Evolutionary conservation across 2,113 vertebrate genomes (phyloP).

Genomic region (Eurystomus gularis): DNA sequence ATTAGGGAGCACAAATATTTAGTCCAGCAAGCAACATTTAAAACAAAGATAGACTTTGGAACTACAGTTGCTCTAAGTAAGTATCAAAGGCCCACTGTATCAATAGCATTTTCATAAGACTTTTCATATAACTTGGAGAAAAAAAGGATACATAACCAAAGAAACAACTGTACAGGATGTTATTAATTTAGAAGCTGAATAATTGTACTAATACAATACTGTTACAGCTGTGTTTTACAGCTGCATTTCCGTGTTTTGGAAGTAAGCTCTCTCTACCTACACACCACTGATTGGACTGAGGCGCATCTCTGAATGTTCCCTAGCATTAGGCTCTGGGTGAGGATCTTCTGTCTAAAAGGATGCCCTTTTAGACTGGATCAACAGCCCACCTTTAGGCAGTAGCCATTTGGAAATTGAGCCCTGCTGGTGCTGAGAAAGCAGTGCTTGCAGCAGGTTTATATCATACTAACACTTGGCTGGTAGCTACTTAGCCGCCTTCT

Average conservation of each 20-base stretch:
- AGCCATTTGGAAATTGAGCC: neutral
- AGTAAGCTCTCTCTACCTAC: neutral
- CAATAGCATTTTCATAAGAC: neutral
- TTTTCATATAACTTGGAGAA: neutral
- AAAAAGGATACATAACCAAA: neutral
- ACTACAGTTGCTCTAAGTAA: neutral
- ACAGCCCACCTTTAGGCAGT: neutral
- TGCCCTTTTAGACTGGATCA: neutral
- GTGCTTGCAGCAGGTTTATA: neutral
- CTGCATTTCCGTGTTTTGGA: neutral
- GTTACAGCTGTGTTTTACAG: neutral
- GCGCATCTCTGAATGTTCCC: accelerated
- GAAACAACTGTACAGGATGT: neutral
- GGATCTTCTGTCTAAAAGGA: neutral
- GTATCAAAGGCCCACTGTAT: neutral
- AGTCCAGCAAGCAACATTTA: neutral
- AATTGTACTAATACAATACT: neutral
- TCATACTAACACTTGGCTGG: neutral
- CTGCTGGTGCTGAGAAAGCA: neutral
- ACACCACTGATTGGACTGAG: neutral
- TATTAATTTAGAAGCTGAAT: neutral
- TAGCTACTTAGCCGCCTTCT: neutral
- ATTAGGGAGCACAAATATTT: neutral
- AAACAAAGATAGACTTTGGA: neutral
- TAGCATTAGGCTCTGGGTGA: neutral